These are phyloP conservation scores for Apodemus agrarius DNA, from an alignment of 2,797 vertebrate genomes.

Conservation along the genomic window DNA sequence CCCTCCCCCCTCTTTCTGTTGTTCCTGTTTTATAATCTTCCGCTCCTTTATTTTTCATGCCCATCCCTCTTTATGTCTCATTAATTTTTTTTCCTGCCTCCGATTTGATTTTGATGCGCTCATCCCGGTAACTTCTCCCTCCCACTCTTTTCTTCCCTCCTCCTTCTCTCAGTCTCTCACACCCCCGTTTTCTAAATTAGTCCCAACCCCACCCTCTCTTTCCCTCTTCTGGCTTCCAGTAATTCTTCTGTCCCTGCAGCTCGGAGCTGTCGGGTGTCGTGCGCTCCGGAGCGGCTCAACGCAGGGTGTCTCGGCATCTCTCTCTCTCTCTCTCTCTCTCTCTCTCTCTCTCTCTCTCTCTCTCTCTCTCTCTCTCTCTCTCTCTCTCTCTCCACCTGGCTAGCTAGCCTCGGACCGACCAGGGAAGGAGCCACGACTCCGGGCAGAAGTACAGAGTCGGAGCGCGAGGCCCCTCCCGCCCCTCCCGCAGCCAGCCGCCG, in stretches of 20 bases:
- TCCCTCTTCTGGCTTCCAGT: not conserved
- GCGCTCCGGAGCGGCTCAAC: not conserved
- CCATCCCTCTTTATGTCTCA: slow-evolving; percentile 73
- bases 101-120: not conserved
- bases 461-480: slow-evolving; percentile 22
- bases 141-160: not conserved
- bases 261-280: not conserved
- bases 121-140: not conserved
- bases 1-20: not conserved
- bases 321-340: no score
- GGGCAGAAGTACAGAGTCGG: slow-evolving; percentile 27
- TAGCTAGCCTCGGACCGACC: not conserved
- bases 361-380: no score
- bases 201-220: not conserved
- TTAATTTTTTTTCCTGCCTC: slow-evolving; percentile 11
- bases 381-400: slow-evolving; percentile 25
- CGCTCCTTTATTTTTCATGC: slow-evolving; percentile 81
- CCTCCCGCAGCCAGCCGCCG: slow-evolving; percentile 72
- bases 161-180: not conserved
- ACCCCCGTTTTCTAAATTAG: not conserved
- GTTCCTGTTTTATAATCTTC: slow-evolving; percentile 46
- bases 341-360: no score
- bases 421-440: not conserved
- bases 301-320: not conserved
- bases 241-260: not conserved